phyloP scores from a whole-genome alignment of 2,797 vertebrate species.

The Taeniopygia guttata region DNA sequence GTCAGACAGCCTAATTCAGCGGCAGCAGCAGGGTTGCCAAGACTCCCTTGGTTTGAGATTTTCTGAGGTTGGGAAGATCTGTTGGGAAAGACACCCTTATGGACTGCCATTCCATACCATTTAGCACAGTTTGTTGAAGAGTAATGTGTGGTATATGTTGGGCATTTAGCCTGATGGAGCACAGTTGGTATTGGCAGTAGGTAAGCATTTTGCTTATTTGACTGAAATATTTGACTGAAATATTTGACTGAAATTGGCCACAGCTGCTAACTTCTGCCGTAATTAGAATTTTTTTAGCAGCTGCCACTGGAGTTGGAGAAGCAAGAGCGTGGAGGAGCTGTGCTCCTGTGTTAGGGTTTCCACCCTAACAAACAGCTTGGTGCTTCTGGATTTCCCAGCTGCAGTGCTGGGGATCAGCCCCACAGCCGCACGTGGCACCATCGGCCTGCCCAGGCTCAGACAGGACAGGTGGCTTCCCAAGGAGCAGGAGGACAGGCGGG shows the following conservation, averaged over 20 bases:
- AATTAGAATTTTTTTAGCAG: not conserved
- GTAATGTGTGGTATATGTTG: accelerated
- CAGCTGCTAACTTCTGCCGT: not conserved
- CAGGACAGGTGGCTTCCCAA: not conserved
- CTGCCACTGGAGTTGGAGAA: not conserved
- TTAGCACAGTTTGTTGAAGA: not conserved
- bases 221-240: not conserved
- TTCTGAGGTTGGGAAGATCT: not conserved
- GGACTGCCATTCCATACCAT: accelerated
- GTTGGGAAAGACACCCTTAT: not conserved
- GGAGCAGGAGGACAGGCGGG: not conserved
- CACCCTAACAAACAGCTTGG: not conserved
- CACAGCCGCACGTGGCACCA: accelerated
- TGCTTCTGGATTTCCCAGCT: not conserved
- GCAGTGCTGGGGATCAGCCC: not conserved
- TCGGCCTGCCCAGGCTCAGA: not conserved
- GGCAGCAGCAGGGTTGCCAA: not conserved
- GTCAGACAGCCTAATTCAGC: not conserved
- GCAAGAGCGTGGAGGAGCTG: not conserved
- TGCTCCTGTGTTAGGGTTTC: not conserved
- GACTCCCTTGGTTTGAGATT: not conserved
- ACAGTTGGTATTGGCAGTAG: not conserved
- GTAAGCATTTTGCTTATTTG: not conserved
- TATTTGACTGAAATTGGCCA: not conserved
- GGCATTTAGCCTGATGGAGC: not conserved